A percentile compares a stretch with the other conserved stretches of the same genome.
These are phyloP conservation scores for Sarcophaga rosellei DNA, from an alignment of 2,888 invertebrate species.

Conservation along the genomic window DNA sequence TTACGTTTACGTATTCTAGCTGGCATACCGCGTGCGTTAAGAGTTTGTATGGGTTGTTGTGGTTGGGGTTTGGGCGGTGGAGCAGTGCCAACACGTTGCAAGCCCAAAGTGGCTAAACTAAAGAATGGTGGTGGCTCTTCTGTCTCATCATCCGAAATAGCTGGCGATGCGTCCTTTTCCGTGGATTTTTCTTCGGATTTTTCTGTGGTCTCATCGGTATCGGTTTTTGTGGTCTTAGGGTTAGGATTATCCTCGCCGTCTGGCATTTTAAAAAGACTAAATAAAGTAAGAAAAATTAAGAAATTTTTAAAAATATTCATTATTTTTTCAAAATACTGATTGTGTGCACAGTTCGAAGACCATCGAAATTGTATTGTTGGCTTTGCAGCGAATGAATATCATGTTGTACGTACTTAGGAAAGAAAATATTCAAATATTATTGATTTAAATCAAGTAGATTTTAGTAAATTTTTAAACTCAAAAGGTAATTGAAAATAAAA, in stretches of 20 bases:
- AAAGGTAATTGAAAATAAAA: too few relatives aligned
- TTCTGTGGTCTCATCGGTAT: constrained; percentile 19
- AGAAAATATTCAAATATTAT: too few relatives aligned
- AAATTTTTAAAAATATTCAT: not conserved
- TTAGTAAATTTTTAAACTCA: too few relatives aligned
- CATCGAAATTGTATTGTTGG: not conserved
- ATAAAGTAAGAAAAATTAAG: constrained; percentile 10
- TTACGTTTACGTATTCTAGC: constrained; percentile 95
- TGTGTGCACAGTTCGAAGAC: constrained; percentile 31
- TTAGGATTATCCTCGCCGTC: constrained; percentile 63
- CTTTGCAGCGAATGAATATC: too few relatives aligned
- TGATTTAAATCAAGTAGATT: too few relatives aligned
- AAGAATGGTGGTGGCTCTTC: constrained; percentile 88
- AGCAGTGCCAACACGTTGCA: constrained; percentile 90
- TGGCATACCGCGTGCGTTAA: constrained; percentile 94
- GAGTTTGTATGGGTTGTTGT: constrained; percentile 88
- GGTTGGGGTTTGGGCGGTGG: constrained; percentile 87
- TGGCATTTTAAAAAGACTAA: constrained; percentile 41
- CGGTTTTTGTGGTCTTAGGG: constrained; percentile 12
- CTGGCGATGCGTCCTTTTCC: constrained; percentile 58
- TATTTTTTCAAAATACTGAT: not conserved
- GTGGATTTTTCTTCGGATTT: not conserved
- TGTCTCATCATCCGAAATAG: constrained; percentile 83
- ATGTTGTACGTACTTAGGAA: too few relatives aligned
- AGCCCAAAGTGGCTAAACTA: constrained; percentile 90